Conservation (phyloP, 2,113 vertebrate genomes). For the Nipponia nippon region DNA sequence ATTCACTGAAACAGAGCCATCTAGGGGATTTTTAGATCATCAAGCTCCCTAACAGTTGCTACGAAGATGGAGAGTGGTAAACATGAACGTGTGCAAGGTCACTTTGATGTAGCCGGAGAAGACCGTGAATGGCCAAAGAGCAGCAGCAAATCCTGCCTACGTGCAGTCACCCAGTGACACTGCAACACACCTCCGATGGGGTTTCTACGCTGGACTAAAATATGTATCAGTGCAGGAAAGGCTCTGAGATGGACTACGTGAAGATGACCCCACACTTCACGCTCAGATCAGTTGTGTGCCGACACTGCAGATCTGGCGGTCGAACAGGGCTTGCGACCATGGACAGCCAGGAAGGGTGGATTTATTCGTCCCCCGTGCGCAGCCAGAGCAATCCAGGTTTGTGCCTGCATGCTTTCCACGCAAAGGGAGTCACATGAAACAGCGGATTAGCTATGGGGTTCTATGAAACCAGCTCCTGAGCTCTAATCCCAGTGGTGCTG, state of each 20-base stretch:
- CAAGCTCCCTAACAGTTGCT: background rate
- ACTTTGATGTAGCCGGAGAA: background rate
- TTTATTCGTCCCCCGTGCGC: background rate
- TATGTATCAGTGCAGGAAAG: background rate
- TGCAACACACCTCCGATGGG: background rate
- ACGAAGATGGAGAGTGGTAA: rapidly evolving
- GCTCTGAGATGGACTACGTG: background rate
- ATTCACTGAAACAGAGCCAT: background rate
- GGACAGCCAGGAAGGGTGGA: background rate
- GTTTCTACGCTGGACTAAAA: background rate
- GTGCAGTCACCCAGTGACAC: background rate
- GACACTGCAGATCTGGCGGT: background rate
- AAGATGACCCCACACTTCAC: background rate
- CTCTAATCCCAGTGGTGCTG: background rate
- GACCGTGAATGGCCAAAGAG: background rate
- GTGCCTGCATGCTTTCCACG: background rate
- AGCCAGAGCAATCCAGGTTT: background rate
- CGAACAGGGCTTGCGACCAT: background rate
- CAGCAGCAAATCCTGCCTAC: background rate
- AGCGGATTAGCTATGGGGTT: background rate
- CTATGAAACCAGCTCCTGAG: background rate
- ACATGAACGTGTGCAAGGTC: background rate
- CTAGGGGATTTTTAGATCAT: background rate
- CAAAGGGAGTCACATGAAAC: background rate
- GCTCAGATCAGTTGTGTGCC: background rate